phyloP scores from a whole-genome alignment of 2,888 invertebrate species.

The Acanthococcus lagerstroemiae region DNA sequence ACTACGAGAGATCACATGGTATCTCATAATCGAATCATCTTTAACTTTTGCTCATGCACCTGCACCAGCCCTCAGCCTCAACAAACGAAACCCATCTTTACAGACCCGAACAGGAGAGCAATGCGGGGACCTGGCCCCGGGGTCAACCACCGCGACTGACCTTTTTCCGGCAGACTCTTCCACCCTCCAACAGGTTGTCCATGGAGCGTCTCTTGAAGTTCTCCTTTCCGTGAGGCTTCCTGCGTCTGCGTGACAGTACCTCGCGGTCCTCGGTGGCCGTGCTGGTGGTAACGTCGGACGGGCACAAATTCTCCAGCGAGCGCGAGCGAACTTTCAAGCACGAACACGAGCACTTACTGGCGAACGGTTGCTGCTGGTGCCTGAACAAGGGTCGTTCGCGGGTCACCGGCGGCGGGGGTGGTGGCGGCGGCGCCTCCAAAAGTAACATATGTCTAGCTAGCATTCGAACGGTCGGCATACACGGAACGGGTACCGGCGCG shows the following conservation, averaged over 20 bases:
- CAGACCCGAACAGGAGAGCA: no score
- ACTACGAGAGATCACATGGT: no score
- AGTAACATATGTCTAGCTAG: conserved; percentile 13
- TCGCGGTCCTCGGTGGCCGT: conserved; percentile 24
- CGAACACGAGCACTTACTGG: conserved; percentile 23
- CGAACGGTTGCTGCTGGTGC: not conserved
- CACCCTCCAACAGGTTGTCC: conserved; percentile 52
- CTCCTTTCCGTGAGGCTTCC: conserved; percentile 33
- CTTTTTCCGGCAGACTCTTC: conserved; percentile 13
- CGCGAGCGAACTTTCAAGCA: conserved; percentile 25
- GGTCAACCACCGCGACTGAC: no score
- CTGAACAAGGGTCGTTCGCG: conserved; percentile 7
- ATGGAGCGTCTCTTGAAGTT: conserved; percentile 56
- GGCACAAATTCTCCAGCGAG: conserved; percentile 32
- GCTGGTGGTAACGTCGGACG: conserved; percentile 33
- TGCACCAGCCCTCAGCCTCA: no score
- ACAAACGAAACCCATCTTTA: no score
- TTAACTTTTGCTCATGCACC: no score
- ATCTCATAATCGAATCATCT: no score
- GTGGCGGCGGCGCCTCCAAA: not conserved
- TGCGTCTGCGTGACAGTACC: conserved; percentile 20
- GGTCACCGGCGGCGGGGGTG: no score
- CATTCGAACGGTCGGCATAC: not conserved
- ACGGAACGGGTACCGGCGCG: not conserved
- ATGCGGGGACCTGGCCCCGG: no score